Conservation (phyloP, 2,113 vertebrate genomes). For the Crocuta crocuta region DNA sequence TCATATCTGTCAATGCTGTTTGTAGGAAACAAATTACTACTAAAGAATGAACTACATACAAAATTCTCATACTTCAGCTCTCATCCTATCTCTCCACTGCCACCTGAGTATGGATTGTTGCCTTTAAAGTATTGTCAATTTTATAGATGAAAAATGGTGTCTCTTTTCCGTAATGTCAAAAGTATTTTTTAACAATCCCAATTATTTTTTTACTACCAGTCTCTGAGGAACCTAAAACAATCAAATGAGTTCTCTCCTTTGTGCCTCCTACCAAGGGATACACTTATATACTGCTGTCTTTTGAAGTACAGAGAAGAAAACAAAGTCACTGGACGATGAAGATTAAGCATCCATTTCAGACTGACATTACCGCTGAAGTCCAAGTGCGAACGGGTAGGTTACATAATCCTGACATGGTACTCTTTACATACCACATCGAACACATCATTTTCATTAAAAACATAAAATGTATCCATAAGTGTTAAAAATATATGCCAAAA, state of each 20-base stretch:
- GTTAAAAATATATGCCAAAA: not conserved
- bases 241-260: not conserved
- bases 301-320: not conserved
- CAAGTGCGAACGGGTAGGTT: not conserved
- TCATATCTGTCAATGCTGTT: not conserved
- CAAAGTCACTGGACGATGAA: not conserved
- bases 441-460: not conserved
- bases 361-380: not conserved
- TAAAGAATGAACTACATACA: not conserved
- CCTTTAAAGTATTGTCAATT: not conserved
- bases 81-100: not conserved
- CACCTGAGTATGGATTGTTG: not conserved
- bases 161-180: not conserved
- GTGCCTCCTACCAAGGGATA: not conserved
- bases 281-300: not conserved
- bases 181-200: not conserved
- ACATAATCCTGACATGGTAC: not conserved
- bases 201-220: not conserved
- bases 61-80: not conserved
- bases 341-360: not conserved
- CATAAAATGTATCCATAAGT: not conserved
- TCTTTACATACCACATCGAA: not conserved
- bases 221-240: constrained; percentile 34
- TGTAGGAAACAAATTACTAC: not conserved
- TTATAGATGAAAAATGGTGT: not conserved